These are phyloP conservation scores for Leucophenga montana DNA, from an alignment of 2,888 invertebrate genomes.

Conservation along the genomic window DNA sequence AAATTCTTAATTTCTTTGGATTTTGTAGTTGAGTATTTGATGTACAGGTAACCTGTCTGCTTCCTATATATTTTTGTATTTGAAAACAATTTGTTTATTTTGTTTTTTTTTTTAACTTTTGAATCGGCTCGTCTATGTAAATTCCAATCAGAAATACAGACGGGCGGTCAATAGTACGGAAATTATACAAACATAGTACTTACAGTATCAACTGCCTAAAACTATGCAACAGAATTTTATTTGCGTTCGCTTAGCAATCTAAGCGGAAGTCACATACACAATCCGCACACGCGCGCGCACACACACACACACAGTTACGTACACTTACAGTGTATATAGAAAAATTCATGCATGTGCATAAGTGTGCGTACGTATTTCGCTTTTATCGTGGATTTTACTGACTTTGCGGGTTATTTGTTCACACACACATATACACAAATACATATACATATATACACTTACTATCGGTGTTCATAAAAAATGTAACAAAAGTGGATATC, in stretches of 20 bases:
- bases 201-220: conserved; percentile 49
- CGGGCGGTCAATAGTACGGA: neutral
- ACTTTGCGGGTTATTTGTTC: conserved; percentile 61
- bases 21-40: too few species aligned
- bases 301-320: conserved; percentile 25
- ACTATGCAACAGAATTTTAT: conserved; percentile 55
- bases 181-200: neutral
- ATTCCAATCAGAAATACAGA: too few species aligned
- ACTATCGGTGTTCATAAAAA: conserved; percentile 55
- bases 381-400: conserved; percentile 54
- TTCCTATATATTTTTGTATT: too few species aligned
- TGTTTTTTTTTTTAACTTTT: too few species aligned
- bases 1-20: too few species aligned
- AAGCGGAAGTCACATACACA: conserved; percentile 31
- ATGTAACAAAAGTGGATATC: conserved; percentile 54
- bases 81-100: too few species aligned
- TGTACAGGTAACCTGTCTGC: too few species aligned
- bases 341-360: conserved; percentile 12
- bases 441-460: conserved; percentile 39
- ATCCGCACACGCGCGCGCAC: conserved; percentile 34
- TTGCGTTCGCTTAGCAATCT: conserved; percentile 49
- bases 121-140: too few species aligned
- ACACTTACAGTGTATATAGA: conserved; percentile 7
- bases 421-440: conserved; percentile 38
- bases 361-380: conserved; percentile 43